Evolutionary conservation across 92 coral and sea anemone species (phyloP).

Genomic region (Umimayanthus kanabou): DNA sequence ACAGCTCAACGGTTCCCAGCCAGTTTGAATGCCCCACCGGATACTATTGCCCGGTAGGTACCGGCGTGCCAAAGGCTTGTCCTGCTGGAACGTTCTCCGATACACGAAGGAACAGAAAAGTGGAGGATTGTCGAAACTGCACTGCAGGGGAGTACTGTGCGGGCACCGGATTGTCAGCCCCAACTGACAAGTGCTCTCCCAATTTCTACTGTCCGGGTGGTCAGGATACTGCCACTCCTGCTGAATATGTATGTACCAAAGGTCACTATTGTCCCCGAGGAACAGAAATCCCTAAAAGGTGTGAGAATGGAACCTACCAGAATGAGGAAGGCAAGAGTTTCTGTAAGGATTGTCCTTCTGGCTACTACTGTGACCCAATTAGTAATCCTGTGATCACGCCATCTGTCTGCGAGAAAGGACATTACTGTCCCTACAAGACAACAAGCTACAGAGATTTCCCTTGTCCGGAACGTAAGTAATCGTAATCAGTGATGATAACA

Average conservation of each 20-base stretch:
- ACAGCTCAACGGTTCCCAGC: conserved; percentile 87
- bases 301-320: conserved; percentile 90
- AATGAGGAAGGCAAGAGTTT: conserved; percentile 70
- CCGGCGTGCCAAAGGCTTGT: conserved; percentile 84
- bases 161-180: conserved; percentile 77
- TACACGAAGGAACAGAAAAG: conserved; percentile 57
- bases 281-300: conserved; percentile 69
- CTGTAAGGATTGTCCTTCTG: conserved; percentile 83
- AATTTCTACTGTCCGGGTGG: conserved; percentile 93
- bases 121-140: conserved; percentile 73
- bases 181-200: conserved; percentile 75
- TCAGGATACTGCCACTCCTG: conserved; percentile 80
- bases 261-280: conserved; percentile 90
- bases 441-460: conserved; percentile 81
- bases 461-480: conserved; percentile 87
- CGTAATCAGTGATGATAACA: too few relatives aligned
- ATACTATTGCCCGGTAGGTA: conserved; percentile 86
- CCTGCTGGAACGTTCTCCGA: conserved; percentile 90
- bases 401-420: conserved; percentile 76
- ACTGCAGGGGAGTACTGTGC: conserved; percentile 83
- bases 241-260: conserved; percentile 66
- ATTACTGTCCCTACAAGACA: conserved; percentile 83
- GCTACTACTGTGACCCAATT: conserved; percentile 88
- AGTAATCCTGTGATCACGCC: conserved; percentile 83
- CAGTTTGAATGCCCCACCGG: conserved; percentile 92